Base-by-base conservation (phyloP, 1,140 invertebrate genomes). In the Probaryconus sp. region DNA sequence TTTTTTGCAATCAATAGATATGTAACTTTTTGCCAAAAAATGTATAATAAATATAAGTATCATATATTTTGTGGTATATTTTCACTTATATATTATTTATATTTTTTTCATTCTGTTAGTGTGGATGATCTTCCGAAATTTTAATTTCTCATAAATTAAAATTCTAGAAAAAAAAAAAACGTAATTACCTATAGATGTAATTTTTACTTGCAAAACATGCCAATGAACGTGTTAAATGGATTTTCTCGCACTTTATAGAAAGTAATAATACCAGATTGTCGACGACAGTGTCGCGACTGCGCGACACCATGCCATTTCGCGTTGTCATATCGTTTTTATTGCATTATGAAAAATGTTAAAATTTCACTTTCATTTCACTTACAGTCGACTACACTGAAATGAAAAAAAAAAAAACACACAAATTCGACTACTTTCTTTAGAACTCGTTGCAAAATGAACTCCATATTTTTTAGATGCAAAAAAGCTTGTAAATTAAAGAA, bases 191-290 rank as follows among this genome's bases (percentile, higher is more conserved):
- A 21, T 56, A 42, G 53, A 48, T 47, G 26, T 37, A 48, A 67
- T 55, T 67, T 55, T 55, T 45, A 31, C 42, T 40, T 68, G 31
- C 51, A 24, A 45, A 56, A 50, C 63, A 68, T 50, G 43, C 51
- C 63, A 26, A 56, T 56, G 63, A 55, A 67, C 63, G 24, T 42
- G 42, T 55, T 67, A 68, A 68, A 58, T 56, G 63, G 51, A 68
- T 63, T 42, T 50, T 31, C 7, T 56, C 20, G 21, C 11, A 24
- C 42, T 45, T 45, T 45, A 45, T 28, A 45, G n/a, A 16, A 11
- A 16, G 42, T 26, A 26, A 45, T 45, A 45, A 13, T 7, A 11
- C 21, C 17, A 10, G n/a, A 3, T 21, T 45, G 13, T n/a, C 18
- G 28, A 31, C 10, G 26, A 31, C 18, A 18, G 11, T 16, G 26